A percentile compares a stretch with the other conserved stretches of the same genome.
Conservation (phyloP, 53 echinoderm and acorn worm genomes). For the Patiria pectinifera region DNA sequence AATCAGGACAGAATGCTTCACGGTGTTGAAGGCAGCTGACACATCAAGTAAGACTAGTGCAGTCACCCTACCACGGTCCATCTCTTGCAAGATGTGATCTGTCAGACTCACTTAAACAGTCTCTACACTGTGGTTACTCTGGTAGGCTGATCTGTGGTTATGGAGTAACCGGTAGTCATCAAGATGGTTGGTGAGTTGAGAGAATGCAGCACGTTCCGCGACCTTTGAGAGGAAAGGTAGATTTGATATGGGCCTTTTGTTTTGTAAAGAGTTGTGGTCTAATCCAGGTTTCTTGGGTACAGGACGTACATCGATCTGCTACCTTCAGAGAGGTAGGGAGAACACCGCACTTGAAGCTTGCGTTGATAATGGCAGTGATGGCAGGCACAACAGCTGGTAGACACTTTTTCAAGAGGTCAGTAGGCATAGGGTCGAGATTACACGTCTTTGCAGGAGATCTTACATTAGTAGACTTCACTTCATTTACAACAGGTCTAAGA, state of each 20-base stretch:
- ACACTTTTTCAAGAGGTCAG: too few species aligned
- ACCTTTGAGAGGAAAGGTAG: neutral
- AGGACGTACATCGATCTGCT: neutral
- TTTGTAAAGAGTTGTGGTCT: neutral
- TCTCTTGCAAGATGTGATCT: constrained; percentile 1
- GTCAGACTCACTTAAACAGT: constrained; percentile 8
- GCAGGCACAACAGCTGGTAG: neutral
- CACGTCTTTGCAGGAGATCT: too few species aligned
- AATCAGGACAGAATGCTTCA: constrained; percentile 1
- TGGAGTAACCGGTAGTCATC: neutral
- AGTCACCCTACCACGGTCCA: neutral
- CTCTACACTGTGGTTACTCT: neutral
- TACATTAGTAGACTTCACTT: too few species aligned
- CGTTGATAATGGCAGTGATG: neutral
- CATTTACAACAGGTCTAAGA: too few species aligned
- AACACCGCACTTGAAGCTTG: neutral
- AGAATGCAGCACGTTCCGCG: neutral
- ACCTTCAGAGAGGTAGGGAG: neutral
- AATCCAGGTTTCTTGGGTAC: constrained; percentile 14
- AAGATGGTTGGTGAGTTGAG: neutral
- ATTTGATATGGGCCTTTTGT: constrained; percentile 23
- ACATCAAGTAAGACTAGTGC: constrained; percentile 14
- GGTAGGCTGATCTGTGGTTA: constrained; percentile 28
- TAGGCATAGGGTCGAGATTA: too few species aligned
- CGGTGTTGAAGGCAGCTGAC: constrained; percentile 30